Evolutionary conservation across 2,888 invertebrate genomes (phyloP).

Genomic region (Rotaria sp.): DNA sequence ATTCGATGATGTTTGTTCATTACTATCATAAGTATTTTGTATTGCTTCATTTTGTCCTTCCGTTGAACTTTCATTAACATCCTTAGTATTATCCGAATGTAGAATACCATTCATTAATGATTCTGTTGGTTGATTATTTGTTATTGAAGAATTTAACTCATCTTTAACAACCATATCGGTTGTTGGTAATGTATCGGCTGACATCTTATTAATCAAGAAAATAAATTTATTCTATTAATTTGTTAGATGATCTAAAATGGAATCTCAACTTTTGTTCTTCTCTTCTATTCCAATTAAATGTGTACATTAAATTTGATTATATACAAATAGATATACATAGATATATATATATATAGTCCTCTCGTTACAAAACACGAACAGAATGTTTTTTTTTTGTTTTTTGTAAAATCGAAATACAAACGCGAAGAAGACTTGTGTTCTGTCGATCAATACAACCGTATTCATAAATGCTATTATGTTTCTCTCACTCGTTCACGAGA

Average conservation of each 20-base stretch:
- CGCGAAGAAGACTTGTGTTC: constrained; percentile 11
- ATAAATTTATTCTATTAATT: background rate
- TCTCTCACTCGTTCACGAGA: constrained; percentile 9
- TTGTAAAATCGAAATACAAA: constrained; percentile 3
- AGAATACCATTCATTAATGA: background rate
- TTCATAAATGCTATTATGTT: background rate
- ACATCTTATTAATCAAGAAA: constrained; percentile 12
- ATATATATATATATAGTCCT: constrained; percentile 8
- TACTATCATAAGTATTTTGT: background rate
- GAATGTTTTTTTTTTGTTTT: background rate
- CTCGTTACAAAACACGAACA: constrained; percentile 22
- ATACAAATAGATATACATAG: background rate
- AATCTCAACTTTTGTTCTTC: background rate
- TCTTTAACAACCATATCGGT: background rate
- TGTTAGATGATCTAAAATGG: background rate
- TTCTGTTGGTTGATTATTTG: background rate
- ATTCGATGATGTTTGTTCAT: background rate
- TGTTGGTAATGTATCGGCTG: background rate
- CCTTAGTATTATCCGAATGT: background rate
- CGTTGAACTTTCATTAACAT: background rate
- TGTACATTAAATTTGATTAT: background rate
- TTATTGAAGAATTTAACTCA: background rate
- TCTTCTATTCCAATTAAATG: background rate
- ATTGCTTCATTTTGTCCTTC: background rate
- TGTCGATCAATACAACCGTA: constrained; percentile 22